phyloP scores from a whole-genome alignment of 2,797 vertebrate genomes.

The Rhinogobio ventralis region DNA sequence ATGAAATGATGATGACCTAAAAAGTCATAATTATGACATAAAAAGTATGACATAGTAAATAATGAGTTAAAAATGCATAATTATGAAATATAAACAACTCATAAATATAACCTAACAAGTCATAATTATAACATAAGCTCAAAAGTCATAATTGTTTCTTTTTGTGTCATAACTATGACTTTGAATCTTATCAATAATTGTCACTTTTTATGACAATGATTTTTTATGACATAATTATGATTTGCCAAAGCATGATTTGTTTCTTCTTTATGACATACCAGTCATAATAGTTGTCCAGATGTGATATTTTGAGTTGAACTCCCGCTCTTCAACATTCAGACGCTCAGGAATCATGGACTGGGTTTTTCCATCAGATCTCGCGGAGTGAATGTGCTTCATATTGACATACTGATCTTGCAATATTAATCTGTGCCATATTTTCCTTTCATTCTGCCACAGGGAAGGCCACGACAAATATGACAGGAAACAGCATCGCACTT shows the following conservation, averaged over 20 bases:
- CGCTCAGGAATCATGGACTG: background rate
- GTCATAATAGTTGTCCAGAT: background rate
- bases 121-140: background rate
- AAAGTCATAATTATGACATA: background rate
- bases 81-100: background rate
- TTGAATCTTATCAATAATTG: background rate
- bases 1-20: no score
- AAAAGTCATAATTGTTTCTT: background rate
- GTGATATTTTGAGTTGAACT: background rate
- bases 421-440: slow-evolving; percentile 45
- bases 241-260: no score
- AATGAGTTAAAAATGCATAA: background rate
- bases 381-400: background rate
- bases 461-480: slow-evolving; percentile 95
- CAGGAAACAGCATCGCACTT: slow-evolving; percentile 87
- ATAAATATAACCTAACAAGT: background rate
- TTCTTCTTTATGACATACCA: no score
- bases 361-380: background rate
- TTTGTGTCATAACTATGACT: background rate
- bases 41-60: background rate
- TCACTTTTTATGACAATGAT: no score
- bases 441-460: slow-evolving; percentile 74
- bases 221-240: no score
- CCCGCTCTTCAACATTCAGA: background rate
- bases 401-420: background rate